A percentile compares a stretch with the other conserved stretches of the same genome.
These are phyloP conservation scores for Gymnocephalus cernua DNA, from an alignment of 2,113 vertebrate species.

Conservation along the genomic window DNA sequence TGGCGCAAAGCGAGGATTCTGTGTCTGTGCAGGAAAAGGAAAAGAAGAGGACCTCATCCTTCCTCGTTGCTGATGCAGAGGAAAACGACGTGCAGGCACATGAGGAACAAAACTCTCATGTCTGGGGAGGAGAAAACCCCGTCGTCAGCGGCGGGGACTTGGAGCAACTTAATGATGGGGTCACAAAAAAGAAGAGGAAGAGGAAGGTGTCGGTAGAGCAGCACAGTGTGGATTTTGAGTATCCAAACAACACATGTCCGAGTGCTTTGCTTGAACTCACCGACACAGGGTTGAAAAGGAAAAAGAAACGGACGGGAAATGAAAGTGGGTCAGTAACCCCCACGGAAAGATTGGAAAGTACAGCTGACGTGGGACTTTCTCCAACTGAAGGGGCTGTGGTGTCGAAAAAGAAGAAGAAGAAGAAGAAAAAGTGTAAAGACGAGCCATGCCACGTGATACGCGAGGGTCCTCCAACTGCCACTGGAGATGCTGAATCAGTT, in stretches of 20 bases:
- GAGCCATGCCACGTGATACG: background rate
- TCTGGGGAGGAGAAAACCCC: background rate
- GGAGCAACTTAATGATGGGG: background rate
- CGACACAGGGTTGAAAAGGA: background rate
- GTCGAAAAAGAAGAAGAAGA: slow-evolving; percentile 30
- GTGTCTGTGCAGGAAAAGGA: slow-evolving; percentile 37
- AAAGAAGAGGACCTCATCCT: slow-evolving; percentile 46
- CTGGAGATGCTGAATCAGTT: slow-evolving; percentile 1
- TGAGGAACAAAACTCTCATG: background rate
- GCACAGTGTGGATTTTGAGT: slow-evolving; percentile 9
- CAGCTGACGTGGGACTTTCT: background rate
- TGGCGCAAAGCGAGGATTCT: slow-evolving; percentile 4
- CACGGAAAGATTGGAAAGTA: background rate
- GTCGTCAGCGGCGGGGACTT: background rate
- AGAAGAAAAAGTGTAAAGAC: background rate
- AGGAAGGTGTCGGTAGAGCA: background rate
- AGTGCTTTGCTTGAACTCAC: background rate
- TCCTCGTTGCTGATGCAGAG: slow-evolving; percentile 63
- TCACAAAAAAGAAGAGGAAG: slow-evolving; percentile 24
- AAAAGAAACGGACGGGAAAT: slow-evolving; percentile 29
- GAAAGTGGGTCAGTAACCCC: background rate
- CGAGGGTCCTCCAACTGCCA: background rate
- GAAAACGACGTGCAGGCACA: slow-evolving; percentile 26
- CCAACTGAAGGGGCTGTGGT: background rate
- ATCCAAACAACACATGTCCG: background rate